phyloP scores from a whole-genome alignment of 1,140 invertebrate species.

The Batillaria attramentaria region DNA sequence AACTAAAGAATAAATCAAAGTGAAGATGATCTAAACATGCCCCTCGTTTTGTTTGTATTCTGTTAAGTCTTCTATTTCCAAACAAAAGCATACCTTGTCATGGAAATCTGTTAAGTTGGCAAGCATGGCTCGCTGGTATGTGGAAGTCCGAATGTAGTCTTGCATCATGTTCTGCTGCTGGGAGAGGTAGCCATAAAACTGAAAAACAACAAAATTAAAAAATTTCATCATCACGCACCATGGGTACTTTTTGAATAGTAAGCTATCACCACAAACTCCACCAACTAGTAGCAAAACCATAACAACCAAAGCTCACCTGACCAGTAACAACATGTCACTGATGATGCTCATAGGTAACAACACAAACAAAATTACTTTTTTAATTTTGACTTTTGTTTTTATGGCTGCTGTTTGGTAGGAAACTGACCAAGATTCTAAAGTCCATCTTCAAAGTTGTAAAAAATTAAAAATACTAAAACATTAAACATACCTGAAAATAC shows the following conservation, averaged over 20 bases:
- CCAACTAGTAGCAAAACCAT: not conserved
- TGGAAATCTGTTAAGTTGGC: slow-evolving; percentile 94
- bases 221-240: not conserved
- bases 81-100: slow-evolving; percentile 74
- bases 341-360: not conserved
- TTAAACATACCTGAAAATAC: slow-evolving; percentile 82
- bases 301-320: not conserved
- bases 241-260: not conserved
- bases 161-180: slow-evolving; percentile 99
- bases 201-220: slow-evolving; percentile 71
- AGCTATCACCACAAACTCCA: not conserved
- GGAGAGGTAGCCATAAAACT: slow-evolving; percentile 98
- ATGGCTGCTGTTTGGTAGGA: not conserved
- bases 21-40: too few relatives aligned
- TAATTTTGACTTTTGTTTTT: not conserved
- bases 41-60: too few relatives aligned
- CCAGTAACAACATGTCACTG: not conserved
- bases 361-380: not conserved
- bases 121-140: slow-evolving; percentile 97
- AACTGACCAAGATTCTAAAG: not conserved
- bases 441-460: not conserved
- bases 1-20: too few relatives aligned
- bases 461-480: slow-evolving; percentile 1
- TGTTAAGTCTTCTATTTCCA: too few relatives aligned
- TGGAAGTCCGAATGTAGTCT: slow-evolving; percentile 98